Base-by-base conservation (phyloP, 2,888 invertebrate species). In the Zaprionus bogoriensis region DNA sequence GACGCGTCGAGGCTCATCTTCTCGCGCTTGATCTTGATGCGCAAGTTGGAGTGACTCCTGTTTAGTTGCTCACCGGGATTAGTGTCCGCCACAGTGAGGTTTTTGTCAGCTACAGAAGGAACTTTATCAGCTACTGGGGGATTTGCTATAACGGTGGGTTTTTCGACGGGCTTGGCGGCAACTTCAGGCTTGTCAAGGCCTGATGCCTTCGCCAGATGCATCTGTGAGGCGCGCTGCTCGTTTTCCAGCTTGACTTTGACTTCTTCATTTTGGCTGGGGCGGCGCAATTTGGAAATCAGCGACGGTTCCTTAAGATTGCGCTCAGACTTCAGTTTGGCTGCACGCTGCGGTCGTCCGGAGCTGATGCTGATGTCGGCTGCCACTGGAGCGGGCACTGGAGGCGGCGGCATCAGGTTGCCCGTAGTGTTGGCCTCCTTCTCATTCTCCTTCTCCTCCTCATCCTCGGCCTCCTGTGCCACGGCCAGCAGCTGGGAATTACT, bases 261-360 rank as follows among this genome's bases (percentile, higher is more conserved):
- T 19, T 30, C 22, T 0, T 82, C 77, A 0, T 53, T 51, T 9
- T 41, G 47, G 23, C 77, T 80, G 0, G 89, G 89, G 0, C 87
- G 86, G 2, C 90, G 82, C 47, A 90, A 4, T 57, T 90, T 90
- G 0, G 10, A 2, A 1, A 27, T 71, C 0, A 90, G 42, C 1
- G 69, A 9, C 2, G 74, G 77, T 41, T 91, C 89, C 60, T 89
- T 91, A 2, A 91, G 73, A 57, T 71, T 74, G 32, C 80, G 84
- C 42, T 88, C 89, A 0, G 73, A 74, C 39, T 86, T 89, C 4
- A 88, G 23, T 50, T 87, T 90, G 1, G 90, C 90, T 0, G 89
- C 89, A 2, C 91, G 87, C 51, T 85, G 78, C 4, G 90, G 90
- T 1, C 91, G 83, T 2, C 77, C 75, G 10, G 83, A 77, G 45